Evolutionary conservation across 2,113 vertebrate genomes (phyloP).

Genomic region (Perccottus glenii): DNA sequence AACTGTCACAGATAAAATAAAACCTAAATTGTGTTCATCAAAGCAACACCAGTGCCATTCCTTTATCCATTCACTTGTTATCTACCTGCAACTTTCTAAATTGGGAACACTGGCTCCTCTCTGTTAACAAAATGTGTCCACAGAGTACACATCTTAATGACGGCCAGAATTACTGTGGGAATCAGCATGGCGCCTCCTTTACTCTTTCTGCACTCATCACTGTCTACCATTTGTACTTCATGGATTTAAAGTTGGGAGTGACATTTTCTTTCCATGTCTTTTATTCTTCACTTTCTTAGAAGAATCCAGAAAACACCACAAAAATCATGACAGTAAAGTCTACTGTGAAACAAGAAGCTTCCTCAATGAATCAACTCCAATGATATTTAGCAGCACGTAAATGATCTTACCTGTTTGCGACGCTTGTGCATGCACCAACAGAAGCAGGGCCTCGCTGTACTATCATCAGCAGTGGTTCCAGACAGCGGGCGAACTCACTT

Average conservation of each 20-base stretch:
- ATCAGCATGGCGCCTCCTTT: slow-evolving; percentile 57
- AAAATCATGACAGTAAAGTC: slow-evolving; percentile 10
- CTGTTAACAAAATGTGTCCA: slow-evolving; percentile 39
- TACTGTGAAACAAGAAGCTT: neutral
- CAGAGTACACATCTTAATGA: slow-evolving; percentile 36
- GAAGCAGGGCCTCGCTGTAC: slow-evolving; percentile 75
- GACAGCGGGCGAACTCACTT: slow-evolving; percentile 86
- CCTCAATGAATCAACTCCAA: neutral
- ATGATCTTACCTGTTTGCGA: slow-evolving; percentile 49
- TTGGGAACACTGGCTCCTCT: slow-evolving; percentile 27
- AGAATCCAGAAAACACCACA: slow-evolving; percentile 14
- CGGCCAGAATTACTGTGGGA: slow-evolving; percentile 50
- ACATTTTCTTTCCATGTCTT: slow-evolving; percentile 44
- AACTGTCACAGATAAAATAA: no score
- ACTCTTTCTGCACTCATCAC: slow-evolving; percentile 37
- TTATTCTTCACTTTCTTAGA: slow-evolving; percentile 39
- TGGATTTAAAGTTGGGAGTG: slow-evolving; percentile 53
- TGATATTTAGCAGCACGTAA: neutral
- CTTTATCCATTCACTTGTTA: no score
- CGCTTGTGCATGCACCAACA: slow-evolving; percentile 40
- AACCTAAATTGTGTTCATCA: neutral
- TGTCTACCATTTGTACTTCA: slow-evolving; percentile 45
- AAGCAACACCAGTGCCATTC: neutral
- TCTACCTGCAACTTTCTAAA: slow-evolving; percentile 33
- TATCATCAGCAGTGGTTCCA: slow-evolving; percentile 86